Conservation (phyloP, 2,113 vertebrate species). For the Corythornis vintsioides region DNA sequence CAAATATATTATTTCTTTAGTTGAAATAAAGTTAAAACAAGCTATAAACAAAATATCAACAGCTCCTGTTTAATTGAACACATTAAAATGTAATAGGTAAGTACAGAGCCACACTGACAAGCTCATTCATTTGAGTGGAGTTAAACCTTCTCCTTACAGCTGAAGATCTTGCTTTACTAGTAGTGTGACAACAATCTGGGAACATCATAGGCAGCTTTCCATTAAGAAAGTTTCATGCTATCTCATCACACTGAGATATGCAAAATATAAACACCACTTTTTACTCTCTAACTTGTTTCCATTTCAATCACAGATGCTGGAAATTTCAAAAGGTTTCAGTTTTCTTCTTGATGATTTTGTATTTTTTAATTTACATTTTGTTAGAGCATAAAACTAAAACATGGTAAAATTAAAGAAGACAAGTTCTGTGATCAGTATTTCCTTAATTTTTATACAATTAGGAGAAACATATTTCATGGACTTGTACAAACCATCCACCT, state of each 20-base stretch:
- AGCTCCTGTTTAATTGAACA: not conserved
- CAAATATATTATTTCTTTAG: not conserved
- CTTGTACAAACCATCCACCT: not conserved
- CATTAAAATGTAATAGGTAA: not conserved
- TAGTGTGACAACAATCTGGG: not conserved
- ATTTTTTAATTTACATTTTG: not conserved
- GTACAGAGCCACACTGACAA: not conserved
- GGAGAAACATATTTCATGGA: not conserved
- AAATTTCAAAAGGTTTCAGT: not conserved
- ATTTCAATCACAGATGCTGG: not conserved
- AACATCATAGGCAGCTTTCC: not conserved
- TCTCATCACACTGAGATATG: rapidly evolving
- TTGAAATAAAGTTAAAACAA: constrained; percentile 21
- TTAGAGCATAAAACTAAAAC: not conserved
- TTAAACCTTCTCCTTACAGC: not conserved
- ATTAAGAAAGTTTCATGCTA: not conserved
- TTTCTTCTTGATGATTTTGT: not conserved
- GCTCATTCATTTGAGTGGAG: not conserved
- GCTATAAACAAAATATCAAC: constrained; percentile 22
- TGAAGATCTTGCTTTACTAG: not conserved
- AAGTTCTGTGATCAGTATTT: not conserved
- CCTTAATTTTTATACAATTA: not conserved
- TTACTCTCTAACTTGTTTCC: not conserved
- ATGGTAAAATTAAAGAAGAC: not conserved
- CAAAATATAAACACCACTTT: not conserved